Evolutionary conservation across 2,797 vertebrate genomes (phyloP).

Genomic region (Oryzias sinensis): DNA sequence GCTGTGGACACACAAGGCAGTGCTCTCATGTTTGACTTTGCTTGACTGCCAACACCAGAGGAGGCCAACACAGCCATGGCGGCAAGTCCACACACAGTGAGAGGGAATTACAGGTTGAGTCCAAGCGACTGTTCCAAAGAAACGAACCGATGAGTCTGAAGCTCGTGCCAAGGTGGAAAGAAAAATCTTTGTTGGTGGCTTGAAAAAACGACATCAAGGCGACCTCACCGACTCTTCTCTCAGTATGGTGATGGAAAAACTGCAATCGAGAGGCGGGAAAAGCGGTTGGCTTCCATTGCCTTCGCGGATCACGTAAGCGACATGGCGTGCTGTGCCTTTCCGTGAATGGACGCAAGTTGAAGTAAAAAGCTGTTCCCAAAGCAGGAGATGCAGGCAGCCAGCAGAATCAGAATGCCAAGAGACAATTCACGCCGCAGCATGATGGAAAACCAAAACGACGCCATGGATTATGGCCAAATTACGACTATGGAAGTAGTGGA

Average conservation of each 20-base stretch:
- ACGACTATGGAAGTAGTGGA: constrained; percentile 85
- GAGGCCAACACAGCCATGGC: constrained; percentile 95
- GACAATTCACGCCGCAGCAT: constrained; percentile 79
- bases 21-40: too few species aligned
- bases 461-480: constrained; percentile 76
- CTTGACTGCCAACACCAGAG: too few species aligned
- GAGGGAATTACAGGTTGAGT: constrained; percentile 92
- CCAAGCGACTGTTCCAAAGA: constrained; percentile 94
- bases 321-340: constrained; percentile 90
- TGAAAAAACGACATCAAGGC: constrained; percentile 92
- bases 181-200: constrained; percentile 95
- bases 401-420: constrained; percentile 71
- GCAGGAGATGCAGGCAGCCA: constrained; percentile 92
- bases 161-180: constrained; percentile 96
- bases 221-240: constrained; percentile 86
- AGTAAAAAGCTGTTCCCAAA: constrained; percentile 96
- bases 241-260: constrained; percentile 94
- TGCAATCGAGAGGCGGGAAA: constrained; percentile 96
- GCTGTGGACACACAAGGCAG: too few species aligned
- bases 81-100: constrained; percentile 93
- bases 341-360: constrained; percentile 96
- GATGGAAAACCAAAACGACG: constrained; percentile 83
- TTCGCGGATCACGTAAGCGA: too few species aligned
- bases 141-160: constrained; percentile 80
- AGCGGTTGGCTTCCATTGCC: too few species aligned